A percentile compares a stretch with the other conserved stretches of the same genome.
phyloP scores from a whole-genome alignment of 2,113 vertebrate species.

The Oncorhynchus kisutch region DNA sequence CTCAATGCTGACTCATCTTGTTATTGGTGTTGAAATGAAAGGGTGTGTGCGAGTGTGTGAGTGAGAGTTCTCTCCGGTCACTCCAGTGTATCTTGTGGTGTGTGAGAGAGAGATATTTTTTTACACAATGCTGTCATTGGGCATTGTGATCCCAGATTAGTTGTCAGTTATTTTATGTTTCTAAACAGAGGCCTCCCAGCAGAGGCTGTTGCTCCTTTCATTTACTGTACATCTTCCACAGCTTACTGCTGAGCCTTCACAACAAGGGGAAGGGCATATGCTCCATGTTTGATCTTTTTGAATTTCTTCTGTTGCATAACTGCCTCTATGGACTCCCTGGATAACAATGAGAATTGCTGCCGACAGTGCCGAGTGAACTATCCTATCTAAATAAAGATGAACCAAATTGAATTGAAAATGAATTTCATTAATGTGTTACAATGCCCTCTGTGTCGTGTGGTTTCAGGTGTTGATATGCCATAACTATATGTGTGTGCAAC shows the following conservation, averaged over 20 bases:
- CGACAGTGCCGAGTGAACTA: too few relatives aligned
- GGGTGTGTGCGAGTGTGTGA: too few relatives aligned
- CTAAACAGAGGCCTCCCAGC: too few relatives aligned
- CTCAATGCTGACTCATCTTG: constrained; percentile 46
- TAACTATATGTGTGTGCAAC: constrained; percentile 73
- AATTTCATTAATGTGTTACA: too few relatives aligned
- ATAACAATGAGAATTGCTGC: too few relatives aligned
- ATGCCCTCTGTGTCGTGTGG: not conserved
- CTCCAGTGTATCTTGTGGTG: too few relatives aligned
- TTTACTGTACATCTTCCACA: not conserved
- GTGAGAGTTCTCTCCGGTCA: too few relatives aligned
- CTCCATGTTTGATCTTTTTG: not conserved
- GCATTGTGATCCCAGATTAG: not conserved
- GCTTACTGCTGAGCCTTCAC: not conserved
- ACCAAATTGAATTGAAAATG: too few relatives aligned
- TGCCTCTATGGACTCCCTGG: not conserved
- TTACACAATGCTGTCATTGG: constrained; percentile 3
- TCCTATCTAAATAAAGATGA: too few relatives aligned
- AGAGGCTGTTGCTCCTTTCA: too few relatives aligned
- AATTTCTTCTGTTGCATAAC: not conserved
- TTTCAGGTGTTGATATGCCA: constrained; percentile 40
- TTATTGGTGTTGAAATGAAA: not conserved
- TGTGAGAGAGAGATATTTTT: too few relatives aligned
- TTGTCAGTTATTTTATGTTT: constrained; percentile 10
- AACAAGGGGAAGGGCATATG: not conserved